Base-by-base conservation (phyloP, 2,113 vertebrate species). In the Pyxicephalus adspersus region DNA sequence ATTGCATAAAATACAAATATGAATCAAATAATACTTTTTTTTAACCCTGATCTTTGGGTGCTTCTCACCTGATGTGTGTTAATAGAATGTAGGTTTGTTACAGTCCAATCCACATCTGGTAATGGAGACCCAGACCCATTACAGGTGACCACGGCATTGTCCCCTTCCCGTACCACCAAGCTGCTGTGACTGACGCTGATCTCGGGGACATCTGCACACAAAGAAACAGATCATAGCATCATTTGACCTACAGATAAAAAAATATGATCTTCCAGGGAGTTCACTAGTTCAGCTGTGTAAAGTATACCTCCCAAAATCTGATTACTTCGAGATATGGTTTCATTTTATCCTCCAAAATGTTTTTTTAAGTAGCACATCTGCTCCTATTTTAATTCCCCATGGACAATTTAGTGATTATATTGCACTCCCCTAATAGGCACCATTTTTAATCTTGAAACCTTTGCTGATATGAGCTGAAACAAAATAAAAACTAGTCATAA, bases 21-120 rank as follows among this genome's bases (percentile, higher is more conserved):
- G 8, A 45, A 45, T 8, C 1, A 9, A 9, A 8, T 1, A 38
- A 38, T 38, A 38, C 38, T 38, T 4, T 38, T 38, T 38, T 38
- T n/a, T n/a, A n/a, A 38, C 38, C 11, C 38, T 38, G 11, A 45
- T 9, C 34, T 45, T 45, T 45, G 15, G 13, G n/a, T 13, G 6
- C 15, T 17, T 16, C 88, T 85, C 83, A 99, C 97, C 96, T 96
- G 94, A 89, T 99, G 97, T 2, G 96, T 98, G 90, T 97, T 98
- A 91, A 98, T 97, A 84, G 98, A 98, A 87, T 96, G 95, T 25
- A 99, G 93, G 5, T 93, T 94, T 0, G 90, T 90, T 80, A 99
- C 96, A 0, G 93, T 96, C 98, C 98, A 99, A 91, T 99, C 98
- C 29, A 99, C 98, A 0, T 99, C 98, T 0, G 98, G 98, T 87